Conservation (phyloP, 2,888 invertebrate species). For the Dorcus hopei region DNA sequence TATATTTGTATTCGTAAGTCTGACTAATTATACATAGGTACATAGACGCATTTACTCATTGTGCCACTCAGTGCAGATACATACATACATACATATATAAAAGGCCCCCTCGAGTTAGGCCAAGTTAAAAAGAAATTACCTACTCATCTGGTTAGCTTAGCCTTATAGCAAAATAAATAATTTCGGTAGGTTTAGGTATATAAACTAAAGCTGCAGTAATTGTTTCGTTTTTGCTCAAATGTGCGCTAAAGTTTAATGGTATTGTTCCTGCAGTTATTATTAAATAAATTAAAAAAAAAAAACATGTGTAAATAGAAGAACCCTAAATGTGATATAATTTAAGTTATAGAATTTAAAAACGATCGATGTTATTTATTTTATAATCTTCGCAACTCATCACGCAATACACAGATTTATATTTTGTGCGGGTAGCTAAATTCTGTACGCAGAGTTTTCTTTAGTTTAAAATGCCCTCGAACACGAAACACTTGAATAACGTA, state of each 20-base stretch:
- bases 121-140: too few relatives aligned
- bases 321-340: constrained; percentile 43
- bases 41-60: too few relatives aligned
- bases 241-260: constrained; percentile 23
- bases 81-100: background rate
- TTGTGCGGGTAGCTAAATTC: constrained; percentile 30
- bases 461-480: constrained; percentile 30
- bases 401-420: constrained; percentile 35
- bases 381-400: constrained; percentile 28
- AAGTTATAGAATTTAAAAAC: constrained; percentile 36
- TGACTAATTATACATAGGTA: constrained; percentile 6
- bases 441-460: constrained; percentile 26
- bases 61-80: constrained; percentile 11
- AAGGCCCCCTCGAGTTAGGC: too few relatives aligned
- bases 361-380: constrained; percentile 31
- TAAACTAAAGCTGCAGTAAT: background rate
- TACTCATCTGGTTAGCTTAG: background rate
- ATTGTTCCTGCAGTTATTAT: constrained; percentile 31
- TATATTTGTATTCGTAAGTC: constrained; percentile 21
- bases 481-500: constrained; percentile 29
- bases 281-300: background rate
- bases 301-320: constrained; percentile 11
- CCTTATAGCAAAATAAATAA: background rate
- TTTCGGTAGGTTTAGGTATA: background rate
- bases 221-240: background rate